Conservation (phyloP, 64 coral and sea anemone species). For the Pachyseris speciosa region DNA sequence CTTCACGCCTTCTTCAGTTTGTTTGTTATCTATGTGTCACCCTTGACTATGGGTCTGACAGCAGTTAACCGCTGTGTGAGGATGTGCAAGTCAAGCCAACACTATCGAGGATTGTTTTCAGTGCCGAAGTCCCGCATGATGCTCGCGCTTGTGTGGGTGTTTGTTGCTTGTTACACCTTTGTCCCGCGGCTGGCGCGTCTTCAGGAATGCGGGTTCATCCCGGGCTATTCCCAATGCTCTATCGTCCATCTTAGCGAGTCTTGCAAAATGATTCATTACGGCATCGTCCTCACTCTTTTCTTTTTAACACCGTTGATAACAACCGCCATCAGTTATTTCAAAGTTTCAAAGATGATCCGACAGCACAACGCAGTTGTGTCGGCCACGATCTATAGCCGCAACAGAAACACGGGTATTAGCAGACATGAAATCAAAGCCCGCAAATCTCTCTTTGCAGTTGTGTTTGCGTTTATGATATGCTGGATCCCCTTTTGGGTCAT, state of each 20-base stretch:
- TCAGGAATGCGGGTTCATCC: not conserved
- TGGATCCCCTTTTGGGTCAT: not conserved
- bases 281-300: not conserved
- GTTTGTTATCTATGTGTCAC: not conserved
- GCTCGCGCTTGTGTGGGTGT: not conserved
- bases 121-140: not conserved
- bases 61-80: not conserved
- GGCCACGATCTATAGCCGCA: not conserved
- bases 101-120: not conserved
- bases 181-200: not conserved
- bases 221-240: not conserved
- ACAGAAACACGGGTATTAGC: not conserved
- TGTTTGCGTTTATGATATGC: not conserved
- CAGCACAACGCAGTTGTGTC: not conserved
- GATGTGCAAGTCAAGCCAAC: not conserved
- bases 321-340: not conserved
- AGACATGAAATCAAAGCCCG: not conserved
- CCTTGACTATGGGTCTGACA: not conserved
- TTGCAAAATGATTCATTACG: not conserved
- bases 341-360: not conserved
- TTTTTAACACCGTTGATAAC: not conserved
- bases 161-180: not conserved
- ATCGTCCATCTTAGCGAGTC: not conserved
- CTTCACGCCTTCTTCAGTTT: not conserved
- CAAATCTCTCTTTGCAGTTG: not conserved